Evolutionary conservation across 2,113 vertebrate species (phyloP).

Genomic region (Osmerus eperlanus): DNA sequence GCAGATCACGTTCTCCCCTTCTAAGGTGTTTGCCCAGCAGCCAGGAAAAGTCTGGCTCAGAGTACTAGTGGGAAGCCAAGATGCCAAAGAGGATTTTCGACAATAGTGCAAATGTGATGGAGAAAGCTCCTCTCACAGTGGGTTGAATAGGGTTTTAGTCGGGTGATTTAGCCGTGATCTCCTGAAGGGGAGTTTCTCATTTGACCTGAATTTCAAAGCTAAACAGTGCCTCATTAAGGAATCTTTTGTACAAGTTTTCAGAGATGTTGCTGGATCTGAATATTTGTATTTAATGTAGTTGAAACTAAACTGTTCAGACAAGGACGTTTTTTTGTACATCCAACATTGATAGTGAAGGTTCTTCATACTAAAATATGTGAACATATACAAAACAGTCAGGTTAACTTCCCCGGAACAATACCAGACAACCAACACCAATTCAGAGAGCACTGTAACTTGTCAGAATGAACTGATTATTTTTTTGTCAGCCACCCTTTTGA

Average conservation of each 20-base stretch:
- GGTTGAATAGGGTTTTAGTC: background rate
- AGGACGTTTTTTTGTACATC: too few relatives aligned
- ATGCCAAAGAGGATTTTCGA: background rate
- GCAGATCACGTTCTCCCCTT: background rate
- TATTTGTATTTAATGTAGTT: too few relatives aligned
- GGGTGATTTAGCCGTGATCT: too few relatives aligned
- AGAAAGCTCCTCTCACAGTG: background rate
- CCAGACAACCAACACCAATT: background rate
- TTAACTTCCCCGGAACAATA: too few relatives aligned
- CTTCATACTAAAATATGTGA: too few relatives aligned
- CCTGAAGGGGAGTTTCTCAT: background rate
- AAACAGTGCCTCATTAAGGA: background rate
- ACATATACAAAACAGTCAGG: too few relatives aligned
- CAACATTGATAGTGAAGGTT: too few relatives aligned
- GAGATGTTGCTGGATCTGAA: background rate
- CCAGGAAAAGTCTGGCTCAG: constrained; percentile 10
- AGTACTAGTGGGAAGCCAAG: background rate
- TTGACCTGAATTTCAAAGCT: background rate
- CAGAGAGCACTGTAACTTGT: background rate
- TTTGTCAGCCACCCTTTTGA: background rate
- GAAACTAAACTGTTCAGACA: too few relatives aligned
- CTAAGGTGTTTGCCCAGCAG: background rate
- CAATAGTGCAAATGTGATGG: background rate
- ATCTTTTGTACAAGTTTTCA: background rate
- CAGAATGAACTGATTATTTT: background rate